These are phyloP conservation scores for Paguma larvata DNA, from an alignment of 2,797 vertebrate genomes.

Conservation along the genomic window DNA sequence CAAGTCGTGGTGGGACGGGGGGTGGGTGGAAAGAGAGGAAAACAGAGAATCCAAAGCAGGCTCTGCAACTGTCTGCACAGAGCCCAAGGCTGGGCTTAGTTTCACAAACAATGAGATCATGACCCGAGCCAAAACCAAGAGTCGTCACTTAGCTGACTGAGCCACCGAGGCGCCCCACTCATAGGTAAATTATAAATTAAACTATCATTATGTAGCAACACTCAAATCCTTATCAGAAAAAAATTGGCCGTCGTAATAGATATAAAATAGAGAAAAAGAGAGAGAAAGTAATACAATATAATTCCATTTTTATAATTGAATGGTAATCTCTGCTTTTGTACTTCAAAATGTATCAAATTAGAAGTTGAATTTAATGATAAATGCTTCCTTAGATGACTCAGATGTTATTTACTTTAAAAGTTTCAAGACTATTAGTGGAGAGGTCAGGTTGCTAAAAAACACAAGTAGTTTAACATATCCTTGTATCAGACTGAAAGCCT, in stretches of 20 bases:
- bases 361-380: background rate
- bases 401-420: background rate
- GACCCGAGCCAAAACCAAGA: too few species aligned
- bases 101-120: too few species aligned
- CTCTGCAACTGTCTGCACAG: too few species aligned
- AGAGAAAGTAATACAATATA: background rate
- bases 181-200: background rate
- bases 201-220: background rate
- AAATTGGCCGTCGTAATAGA: background rate
- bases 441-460: constrained; percentile 13
- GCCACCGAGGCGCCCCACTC: too few species aligned
- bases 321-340: background rate
- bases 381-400: background rate
- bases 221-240: background rate
- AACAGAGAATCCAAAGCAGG: too few species aligned
- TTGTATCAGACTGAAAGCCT: background rate
- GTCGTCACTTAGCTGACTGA: too few species aligned
- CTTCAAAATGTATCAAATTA: background rate
- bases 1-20: too few species aligned
- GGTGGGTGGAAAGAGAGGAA: too few species aligned
- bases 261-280: background rate
- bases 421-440: background rate
- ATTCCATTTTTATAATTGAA: background rate
- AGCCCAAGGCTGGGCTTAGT: too few species aligned
- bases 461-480: background rate